Conservation (phyloP, 2,888 invertebrate species). For the Gymnoscelis rufifasciata region DNA sequence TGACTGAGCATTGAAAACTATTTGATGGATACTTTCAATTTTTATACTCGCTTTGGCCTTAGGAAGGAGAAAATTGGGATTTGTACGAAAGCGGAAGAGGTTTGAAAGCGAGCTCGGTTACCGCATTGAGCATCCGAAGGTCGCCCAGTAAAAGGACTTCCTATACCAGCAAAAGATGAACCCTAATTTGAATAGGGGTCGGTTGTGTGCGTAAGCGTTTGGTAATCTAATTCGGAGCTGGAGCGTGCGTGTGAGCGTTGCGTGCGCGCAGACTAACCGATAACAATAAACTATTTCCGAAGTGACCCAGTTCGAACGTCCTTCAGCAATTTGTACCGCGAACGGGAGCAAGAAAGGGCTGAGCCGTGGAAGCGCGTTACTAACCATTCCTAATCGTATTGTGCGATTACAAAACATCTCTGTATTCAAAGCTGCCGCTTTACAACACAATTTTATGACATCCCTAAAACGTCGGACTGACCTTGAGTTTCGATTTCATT, state of each 20-base stretch:
- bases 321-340: constrained; percentile 76
- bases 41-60: constrained; percentile 67
- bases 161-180: constrained; percentile 60
- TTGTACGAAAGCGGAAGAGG: constrained; percentile 66
- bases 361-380: constrained; percentile 51
- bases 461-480: constrained; percentile 39
- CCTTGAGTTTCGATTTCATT: constrained; percentile 45
- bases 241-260: constrained; percentile 62
- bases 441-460: constrained; percentile 34
- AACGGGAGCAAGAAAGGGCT: constrained; percentile 78
- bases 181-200: constrained; percentile 58
- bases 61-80: constrained; percentile 56
- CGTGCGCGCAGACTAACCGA: constrained; percentile 74
- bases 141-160: constrained; percentile 59
- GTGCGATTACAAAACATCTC: constrained; percentile 45
- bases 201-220: constrained; percentile 63
- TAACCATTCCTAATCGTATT: constrained; percentile 57
- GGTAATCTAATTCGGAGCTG: constrained; percentile 51
- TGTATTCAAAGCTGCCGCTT: constrained; percentile 49
- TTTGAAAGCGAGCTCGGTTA: constrained; percentile 45
- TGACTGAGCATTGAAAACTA: constrained; percentile 58
- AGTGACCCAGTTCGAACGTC: constrained; percentile 78
- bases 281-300: constrained; percentile 80
- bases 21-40: constrained; percentile 62
- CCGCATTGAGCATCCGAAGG: constrained; percentile 56